phyloP scores from a whole-genome alignment of 2,113 vertebrate genomes.

The Pollachius pollachius region DNA sequence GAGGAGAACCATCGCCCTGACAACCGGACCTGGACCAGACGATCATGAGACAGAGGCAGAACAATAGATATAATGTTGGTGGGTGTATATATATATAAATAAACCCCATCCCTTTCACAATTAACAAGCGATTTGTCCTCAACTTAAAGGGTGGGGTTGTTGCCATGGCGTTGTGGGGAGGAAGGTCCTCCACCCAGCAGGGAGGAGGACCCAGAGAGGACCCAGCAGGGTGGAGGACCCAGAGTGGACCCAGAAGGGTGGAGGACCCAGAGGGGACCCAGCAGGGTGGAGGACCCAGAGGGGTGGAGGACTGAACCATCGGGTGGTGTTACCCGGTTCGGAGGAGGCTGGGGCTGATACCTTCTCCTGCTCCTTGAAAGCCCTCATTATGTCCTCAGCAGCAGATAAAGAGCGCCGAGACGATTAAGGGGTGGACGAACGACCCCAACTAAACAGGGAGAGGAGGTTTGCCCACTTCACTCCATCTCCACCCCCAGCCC shows the following conservation, averaged over 20 bases:
- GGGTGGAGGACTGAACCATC: conserved; percentile 35
- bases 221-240: too few relatives aligned
- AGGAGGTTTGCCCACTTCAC: background rate
- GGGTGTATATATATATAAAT: background rate
- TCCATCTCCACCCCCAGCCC: conserved; percentile 9
- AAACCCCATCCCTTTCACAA: conserved; percentile 16
- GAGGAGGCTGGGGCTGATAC: background rate
- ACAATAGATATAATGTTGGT: background rate
- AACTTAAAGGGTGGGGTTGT: conserved; percentile 25
- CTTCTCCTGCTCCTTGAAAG: conserved; percentile 7
- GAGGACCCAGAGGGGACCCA: too few relatives aligned
- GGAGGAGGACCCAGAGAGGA: too few relatives aligned
- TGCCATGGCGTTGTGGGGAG: conserved; percentile 17
- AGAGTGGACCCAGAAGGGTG: too few relatives aligned
- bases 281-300: conserved; percentile 24
- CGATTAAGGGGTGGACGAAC: background rate
- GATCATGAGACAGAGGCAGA: background rate
- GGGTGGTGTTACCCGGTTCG: background rate
- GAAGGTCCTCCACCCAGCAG: too few relatives aligned
- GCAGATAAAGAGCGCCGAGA: background rate
- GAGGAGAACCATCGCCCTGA: background rate
- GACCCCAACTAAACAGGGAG: background rate
- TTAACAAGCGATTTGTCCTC: conserved; percentile 2
- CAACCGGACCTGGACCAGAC: background rate
- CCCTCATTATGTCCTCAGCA: conserved; percentile 12